Conservation (phyloP, 2,888 invertebrate species). For the Drosophila siamana region DNA sequence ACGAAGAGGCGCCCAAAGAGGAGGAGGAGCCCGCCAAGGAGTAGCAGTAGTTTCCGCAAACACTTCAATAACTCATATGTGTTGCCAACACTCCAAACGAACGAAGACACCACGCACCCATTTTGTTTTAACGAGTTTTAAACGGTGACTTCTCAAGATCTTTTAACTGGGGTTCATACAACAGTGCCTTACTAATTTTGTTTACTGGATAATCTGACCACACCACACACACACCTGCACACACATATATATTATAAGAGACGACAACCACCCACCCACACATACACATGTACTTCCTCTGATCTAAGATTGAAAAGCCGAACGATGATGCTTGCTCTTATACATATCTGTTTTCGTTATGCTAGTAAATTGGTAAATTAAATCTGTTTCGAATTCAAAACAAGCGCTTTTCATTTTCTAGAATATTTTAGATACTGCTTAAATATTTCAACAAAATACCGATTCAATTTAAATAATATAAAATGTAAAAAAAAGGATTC, state of each 20-base stretch:
- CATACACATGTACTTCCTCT: not conserved
- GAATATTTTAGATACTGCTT: too few relatives aligned
- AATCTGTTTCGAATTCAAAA: too few relatives aligned
- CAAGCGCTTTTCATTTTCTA: too few relatives aligned
- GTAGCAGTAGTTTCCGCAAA: not conserved
- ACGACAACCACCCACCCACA: too few relatives aligned
- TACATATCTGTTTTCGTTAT: not conserved
- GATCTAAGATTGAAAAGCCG: not conserved
- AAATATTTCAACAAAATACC: too few relatives aligned
- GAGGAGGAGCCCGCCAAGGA: slow-evolving; percentile 4
- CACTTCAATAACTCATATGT: not conserved
- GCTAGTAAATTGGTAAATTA: not conserved
- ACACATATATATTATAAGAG: not conserved
- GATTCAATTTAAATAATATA: too few relatives aligned
- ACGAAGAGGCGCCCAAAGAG: not conserved
- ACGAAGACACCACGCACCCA: not conserved
- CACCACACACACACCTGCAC: too few relatives aligned
- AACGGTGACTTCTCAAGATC: slow-evolving; percentile 69
- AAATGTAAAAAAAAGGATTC: too few relatives aligned
- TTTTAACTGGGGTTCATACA: slow-evolving; percentile 50
- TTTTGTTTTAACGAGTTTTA: not conserved
- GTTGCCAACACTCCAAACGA: not conserved
- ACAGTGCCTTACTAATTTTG: not conserved
- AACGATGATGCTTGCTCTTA: not conserved
- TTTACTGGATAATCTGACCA: not conserved